A percentile compares a stretch with the other conserved stretches of the same genome.
These are phyloP conservation scores for Nebria salina DNA, from an alignment of 2,888 invertebrate species.

Conservation along the genomic window DNA sequence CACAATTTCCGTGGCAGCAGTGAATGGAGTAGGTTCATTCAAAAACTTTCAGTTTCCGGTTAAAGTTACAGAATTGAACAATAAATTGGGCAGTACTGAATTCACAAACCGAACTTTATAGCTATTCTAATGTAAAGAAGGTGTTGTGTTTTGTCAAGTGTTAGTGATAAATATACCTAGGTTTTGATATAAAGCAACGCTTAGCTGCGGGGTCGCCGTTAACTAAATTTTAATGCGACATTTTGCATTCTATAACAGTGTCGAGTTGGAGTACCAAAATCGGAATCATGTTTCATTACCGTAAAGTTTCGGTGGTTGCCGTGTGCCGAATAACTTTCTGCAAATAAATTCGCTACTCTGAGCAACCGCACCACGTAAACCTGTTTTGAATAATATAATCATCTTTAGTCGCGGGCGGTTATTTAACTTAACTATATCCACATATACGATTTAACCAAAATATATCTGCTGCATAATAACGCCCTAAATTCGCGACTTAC, in stretches of 20 bases:
- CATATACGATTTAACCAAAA: neutral
- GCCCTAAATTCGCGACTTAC: neutral
- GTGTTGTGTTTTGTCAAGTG: neutral
- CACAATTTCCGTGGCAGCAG: neutral
- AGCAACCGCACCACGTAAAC: slow-evolving; percentile 7
- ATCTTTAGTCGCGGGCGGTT: slow-evolving; percentile 6
- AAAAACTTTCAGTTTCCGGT: neutral
- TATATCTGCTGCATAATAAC: neutral
- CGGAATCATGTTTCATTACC: slow-evolving; percentile 21
- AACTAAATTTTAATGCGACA: neutral
- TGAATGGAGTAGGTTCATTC: neutral
- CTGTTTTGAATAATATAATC: slow-evolving; percentile 21
- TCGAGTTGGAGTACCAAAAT: slow-evolving; percentile 5
- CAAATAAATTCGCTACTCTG: slow-evolving; percentile 11
- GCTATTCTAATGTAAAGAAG: neutral
- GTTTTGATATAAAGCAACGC: neutral
- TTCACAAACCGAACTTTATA: neutral
- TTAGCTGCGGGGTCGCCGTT: neutral
- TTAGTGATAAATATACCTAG: neutral
- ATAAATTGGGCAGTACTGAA: neutral
- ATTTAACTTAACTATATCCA: neutral
- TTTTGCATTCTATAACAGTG: neutral
- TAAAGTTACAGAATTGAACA: neutral
- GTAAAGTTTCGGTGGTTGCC: slow-evolving; percentile 13
- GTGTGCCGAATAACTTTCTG: slow-evolving; percentile 14